These are phyloP conservation scores for Cyanistes caeruleus DNA, from an alignment of 2,113 vertebrate genomes.

Conservation along the genomic window DNA sequence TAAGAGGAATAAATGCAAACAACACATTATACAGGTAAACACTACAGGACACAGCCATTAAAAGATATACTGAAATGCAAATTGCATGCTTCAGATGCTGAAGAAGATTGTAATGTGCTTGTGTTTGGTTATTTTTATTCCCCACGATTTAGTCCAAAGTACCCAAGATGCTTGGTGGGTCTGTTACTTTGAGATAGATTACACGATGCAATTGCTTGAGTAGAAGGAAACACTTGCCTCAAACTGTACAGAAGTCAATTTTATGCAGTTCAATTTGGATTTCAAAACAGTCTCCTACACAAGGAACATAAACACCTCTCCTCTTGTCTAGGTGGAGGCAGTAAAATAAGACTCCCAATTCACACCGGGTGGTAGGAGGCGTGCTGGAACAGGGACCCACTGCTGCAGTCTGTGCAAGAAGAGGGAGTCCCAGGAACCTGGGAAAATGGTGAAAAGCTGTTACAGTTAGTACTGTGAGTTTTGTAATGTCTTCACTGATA, in stretches of 20 bases:
- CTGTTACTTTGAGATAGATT: not conserved
- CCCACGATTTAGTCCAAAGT: not conserved
- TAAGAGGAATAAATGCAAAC: slow-evolving; percentile 26
- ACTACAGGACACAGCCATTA: not conserved
- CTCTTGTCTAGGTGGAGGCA: not conserved
- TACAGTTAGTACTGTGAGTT: slow-evolving; percentile 9
- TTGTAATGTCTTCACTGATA: slow-evolving; percentile 7
- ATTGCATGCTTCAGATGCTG: not conserved
- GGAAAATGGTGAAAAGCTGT: slow-evolving; percentile 44
- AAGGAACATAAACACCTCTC: not conserved
- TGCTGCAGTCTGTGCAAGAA: not conserved
- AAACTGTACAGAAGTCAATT: not conserved
- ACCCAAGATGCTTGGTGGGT: not conserved
- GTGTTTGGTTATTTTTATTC: not conserved
- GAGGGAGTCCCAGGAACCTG: not conserved
- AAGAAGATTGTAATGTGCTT: not conserved
- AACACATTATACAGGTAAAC: not conserved
- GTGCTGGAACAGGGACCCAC: not conserved
- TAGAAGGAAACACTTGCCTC: slow-evolving; percentile 20
- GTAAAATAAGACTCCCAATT: slow-evolving; percentile 49
- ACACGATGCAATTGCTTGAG: not conserved
- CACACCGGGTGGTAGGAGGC: not conserved
- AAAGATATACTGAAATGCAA: not conserved
- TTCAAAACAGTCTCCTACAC: not conserved
- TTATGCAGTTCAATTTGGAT: slow-evolving; percentile 38